Conservation (phyloP, 2,797 vertebrate genomes). For the Melanotaenia parkinsoni region DNA sequence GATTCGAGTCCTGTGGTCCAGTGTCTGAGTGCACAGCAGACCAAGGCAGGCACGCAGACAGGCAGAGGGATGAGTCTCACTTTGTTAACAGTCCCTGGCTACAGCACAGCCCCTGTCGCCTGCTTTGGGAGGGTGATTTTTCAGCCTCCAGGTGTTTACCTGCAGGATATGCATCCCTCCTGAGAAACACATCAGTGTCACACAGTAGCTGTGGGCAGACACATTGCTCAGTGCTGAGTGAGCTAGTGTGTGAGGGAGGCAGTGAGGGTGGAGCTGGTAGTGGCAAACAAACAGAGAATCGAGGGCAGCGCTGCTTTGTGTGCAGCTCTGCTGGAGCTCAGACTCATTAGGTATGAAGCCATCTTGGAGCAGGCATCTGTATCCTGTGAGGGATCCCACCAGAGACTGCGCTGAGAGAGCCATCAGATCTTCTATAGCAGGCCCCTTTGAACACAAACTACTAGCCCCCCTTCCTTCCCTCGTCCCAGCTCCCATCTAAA, state of each 20-base stretch:
- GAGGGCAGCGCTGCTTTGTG: conserved; percentile 78
- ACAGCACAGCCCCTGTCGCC: conserved; percentile 68
- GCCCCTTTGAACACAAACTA: conserved; percentile 80
- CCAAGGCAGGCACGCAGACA: conserved; percentile 40
- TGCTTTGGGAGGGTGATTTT: conserved; percentile 75
- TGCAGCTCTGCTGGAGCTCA: conserved; percentile 77
- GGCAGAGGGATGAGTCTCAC: conserved; percentile 69
- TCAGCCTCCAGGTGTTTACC: conserved; percentile 86
- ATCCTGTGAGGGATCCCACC: conserved; percentile 80
- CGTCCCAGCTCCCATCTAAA: conserved; percentile 68
- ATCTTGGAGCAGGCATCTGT: conserved; percentile 80
- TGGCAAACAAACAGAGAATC: conserved; percentile 82
- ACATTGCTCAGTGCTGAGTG: conserved; percentile 80
- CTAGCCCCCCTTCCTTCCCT: conserved; percentile 53
- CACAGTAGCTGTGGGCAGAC: conserved; percentile 77
- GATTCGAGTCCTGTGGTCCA: conserved; percentile 47
- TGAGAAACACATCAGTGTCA: conserved; percentile 84
- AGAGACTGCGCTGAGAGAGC: conserved; percentile 78
- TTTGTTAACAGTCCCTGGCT: conserved; percentile 79
- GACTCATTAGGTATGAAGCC: conserved; percentile 83
- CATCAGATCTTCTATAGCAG: conserved; percentile 80
- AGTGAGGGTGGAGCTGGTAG: conserved; percentile 70
- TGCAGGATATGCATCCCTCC: conserved; percentile 81
- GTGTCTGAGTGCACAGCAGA: conserved; percentile 43
- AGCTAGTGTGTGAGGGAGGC: conserved; percentile 62